A percentile compares a stretch with the other conserved stretches of the same genome.
Conservation (phyloP, 2,888 invertebrate species). For the Aspidapion aeneum region DNA sequence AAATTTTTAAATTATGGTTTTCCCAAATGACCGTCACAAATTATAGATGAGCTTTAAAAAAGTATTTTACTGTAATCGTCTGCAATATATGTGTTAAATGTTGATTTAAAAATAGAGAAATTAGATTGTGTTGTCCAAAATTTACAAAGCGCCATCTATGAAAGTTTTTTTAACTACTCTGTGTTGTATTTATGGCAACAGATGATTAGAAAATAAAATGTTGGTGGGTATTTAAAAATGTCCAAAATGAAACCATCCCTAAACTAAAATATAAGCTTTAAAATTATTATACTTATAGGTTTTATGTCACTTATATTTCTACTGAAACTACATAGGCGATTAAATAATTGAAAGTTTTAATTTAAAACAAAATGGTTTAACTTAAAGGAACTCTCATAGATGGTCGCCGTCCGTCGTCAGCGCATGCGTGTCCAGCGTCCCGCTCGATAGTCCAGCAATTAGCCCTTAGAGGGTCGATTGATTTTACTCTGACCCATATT, state of each 20-base stretch:
- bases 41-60: neutral
- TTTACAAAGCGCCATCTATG: neutral
- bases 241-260: no score
- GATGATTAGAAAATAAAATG: no score
- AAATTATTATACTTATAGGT: no score
- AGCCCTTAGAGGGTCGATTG: neutral
- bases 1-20: no score
- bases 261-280: no score
- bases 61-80: neutral
- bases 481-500: no score
- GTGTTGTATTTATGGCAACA: no score
- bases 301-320: no score
- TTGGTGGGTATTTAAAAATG: no score
- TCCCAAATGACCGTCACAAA: neutral
- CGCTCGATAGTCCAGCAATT: neutral
- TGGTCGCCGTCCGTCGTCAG: neutral
- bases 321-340: no score
- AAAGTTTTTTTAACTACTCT: neutral
- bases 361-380: no score
- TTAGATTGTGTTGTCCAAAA: neutral
- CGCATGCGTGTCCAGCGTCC: slow-evolving; percentile 13
- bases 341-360: no score
- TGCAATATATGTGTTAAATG: neutral
- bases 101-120: neutral
- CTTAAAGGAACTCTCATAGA: neutral